These are phyloP conservation scores for Panonychus citri DNA, from an alignment of 1,140 invertebrate genomes.

Conservation along the genomic window DNA sequence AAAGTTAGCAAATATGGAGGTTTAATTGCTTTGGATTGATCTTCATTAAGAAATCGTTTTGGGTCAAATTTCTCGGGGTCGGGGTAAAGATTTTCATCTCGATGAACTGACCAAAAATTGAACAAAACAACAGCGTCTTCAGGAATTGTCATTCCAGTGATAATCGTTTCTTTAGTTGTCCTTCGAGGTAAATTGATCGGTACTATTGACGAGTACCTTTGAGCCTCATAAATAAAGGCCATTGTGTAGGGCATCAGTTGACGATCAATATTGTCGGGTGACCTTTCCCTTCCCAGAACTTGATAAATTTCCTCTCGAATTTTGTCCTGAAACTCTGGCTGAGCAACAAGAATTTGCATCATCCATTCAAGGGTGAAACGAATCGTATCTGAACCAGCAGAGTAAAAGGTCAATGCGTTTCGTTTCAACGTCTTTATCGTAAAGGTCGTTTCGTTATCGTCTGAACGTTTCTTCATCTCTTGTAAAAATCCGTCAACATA, in stretches of 20 bases:
- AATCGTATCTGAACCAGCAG: constrained; percentile 21
- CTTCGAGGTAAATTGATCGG: constrained; percentile 7
- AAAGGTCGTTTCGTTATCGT: neutral
- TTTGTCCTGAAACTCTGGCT: constrained; percentile 21
- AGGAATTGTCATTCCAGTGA: too few species aligned
- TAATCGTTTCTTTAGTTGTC: constrained; percentile 4
- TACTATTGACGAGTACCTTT: constrained; percentile 13
- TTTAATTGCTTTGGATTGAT: too few species aligned
- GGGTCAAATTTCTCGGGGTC: too few species aligned
- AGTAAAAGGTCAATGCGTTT: constrained; percentile 14
- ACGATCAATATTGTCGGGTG: constrained; percentile 12
- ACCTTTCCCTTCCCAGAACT: constrained; percentile 12
- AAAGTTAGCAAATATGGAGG: too few species aligned
- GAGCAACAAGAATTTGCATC: constrained; percentile 16
- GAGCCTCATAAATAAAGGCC: constrained; percentile 16
- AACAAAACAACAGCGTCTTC: too few species aligned
- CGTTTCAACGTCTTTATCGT: constrained; percentile 10
- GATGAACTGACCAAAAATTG: too few species aligned
- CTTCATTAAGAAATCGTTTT: too few species aligned
- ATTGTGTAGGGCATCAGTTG: constrained; percentile 14
- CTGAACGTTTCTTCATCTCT: constrained; percentile 28
- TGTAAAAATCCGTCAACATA: constrained; percentile 63
- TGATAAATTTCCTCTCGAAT: constrained; percentile 19
- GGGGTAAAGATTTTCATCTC: too few species aligned
- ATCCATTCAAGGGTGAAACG: constrained; percentile 19